Base-by-base conservation (phyloP, 1,140 invertebrate species). In the Cotesia chilonis region DNA sequence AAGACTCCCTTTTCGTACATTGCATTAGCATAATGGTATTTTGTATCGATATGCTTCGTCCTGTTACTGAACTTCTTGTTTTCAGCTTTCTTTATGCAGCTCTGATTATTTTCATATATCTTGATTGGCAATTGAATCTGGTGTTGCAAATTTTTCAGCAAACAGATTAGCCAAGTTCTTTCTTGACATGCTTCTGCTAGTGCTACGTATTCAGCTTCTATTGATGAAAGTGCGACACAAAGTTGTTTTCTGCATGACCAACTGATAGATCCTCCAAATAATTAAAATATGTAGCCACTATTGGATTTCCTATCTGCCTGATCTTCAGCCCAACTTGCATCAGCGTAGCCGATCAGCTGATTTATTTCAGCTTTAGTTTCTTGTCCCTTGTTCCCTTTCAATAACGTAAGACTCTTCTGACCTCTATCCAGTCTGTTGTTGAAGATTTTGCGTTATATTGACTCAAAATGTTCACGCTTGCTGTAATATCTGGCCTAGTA, bases 401-500 rank as follows among this genome's bases (percentile, higher is more conserved):
- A 35, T 60, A 60, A 35, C 28, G 14, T 35, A 60, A 35, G 28
- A 60, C 28, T 60, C 4, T 60, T 35, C 28, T 60, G 9, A 60
- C 59, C 28, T 60, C 59, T 60, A 1, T 63, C 68, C 59, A 70
- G 12, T 70, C 61, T 6, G 9, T 10, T 6, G 17, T 35, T 36
- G n/a, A 47, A 52, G 10, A 7, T 47, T 51, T 6, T 28, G 2
- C 20, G n/a, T 61, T 63, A 10, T 35, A 60, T 17, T 70, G 68
- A 9, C 68, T 70, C 1, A 70, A 28, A 3, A 64, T 64, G 3
- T 28, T 35, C 14, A 64, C 14, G 37, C 36, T 38, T 9, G 37
- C 79, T 7, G 74, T 14, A 10, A 85, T 83, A 64, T 86, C 82
- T 1, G 83, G 84, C 69, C 80, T 63, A 2, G 80, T 82, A 10